Conservation (phyloP, 2,797 vertebrate genomes). For the Moxostoma hubbsi region DNA sequence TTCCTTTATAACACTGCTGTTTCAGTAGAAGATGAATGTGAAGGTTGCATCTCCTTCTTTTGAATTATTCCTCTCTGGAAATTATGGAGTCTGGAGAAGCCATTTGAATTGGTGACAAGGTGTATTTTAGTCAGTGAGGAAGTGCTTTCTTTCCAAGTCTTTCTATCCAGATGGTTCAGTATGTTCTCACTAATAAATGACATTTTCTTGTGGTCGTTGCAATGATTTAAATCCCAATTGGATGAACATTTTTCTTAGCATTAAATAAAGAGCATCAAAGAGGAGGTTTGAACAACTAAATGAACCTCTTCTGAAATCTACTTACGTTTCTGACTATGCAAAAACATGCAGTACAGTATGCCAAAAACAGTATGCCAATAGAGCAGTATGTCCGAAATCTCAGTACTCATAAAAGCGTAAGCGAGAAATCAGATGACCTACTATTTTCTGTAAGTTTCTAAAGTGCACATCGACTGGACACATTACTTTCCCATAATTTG, state of each 20-base stretch:
- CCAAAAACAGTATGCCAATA: no score
- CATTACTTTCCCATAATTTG: no score
- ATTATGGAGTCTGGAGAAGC: background rate
- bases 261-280: background rate
- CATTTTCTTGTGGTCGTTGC: background rate
- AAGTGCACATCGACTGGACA: no score
- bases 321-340: no score
- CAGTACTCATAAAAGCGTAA: no score
- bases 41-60: background rate
- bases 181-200: background rate
- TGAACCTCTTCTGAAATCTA: background rate
- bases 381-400: no score
- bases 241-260: background rate
- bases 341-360: no score
- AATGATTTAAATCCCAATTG: background rate
- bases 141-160: background rate
- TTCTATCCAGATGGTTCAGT: background rate
- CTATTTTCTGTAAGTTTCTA: no score
- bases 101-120: background rate
- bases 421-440: no score
- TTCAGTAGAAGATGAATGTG: background rate
- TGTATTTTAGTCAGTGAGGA: background rate
- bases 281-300: background rate
- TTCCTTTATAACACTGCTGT: background rate
- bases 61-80: background rate